Evolutionary conservation across 2,888 invertebrate genomes (phyloP), one percentile per base, ranked within the genome.

Genomic region (Rutpela maculata): DNA sequence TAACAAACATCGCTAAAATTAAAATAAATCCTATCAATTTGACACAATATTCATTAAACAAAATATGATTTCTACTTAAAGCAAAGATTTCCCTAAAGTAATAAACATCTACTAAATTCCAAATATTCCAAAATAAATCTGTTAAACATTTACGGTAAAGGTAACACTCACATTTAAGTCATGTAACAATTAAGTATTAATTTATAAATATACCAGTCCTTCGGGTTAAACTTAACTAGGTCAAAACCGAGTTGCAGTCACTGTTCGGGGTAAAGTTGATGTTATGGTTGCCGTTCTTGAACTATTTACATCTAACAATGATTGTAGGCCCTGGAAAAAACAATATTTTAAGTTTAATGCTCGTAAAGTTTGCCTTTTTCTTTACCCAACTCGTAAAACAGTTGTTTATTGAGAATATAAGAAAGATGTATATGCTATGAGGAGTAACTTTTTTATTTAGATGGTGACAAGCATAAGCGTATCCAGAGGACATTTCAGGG

Each of bases 231-330:
- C 74, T 84, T 89, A 88, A 88, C 84, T 88, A 86, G 90, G 90
- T 90, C 90, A 90, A 88, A 90, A 90, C 76, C 90, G 87, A 81
- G 90, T 90, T 69, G 90, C 90, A n/a, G 89, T 89, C 38, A 89
- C 88, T 72, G 88, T 87, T 76, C 89, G 85, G 15, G 89, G 89
- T 77, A 89, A 85, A 56, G 88, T 88, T 55, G 89, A 86, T 6
- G 87, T 87, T 69, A 88, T 86, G 43, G 88, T 86, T 75, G 89
- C 86, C n/a, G 87, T 84, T 78, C 88, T 86, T 59, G 86, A 84
- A 74, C 83, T 86, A 75, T 84, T 88, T 56, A 86, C 87, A 73
- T 90, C 90, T 73, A 89, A 82, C 26, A 90, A 80, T 1, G 89
- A 88, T 81, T 89, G 89, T 6, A 89, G 83, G 56, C 86, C 86